Conservation (phyloP, 2,888 invertebrate species). For the Ennomos erosarius region DNA sequence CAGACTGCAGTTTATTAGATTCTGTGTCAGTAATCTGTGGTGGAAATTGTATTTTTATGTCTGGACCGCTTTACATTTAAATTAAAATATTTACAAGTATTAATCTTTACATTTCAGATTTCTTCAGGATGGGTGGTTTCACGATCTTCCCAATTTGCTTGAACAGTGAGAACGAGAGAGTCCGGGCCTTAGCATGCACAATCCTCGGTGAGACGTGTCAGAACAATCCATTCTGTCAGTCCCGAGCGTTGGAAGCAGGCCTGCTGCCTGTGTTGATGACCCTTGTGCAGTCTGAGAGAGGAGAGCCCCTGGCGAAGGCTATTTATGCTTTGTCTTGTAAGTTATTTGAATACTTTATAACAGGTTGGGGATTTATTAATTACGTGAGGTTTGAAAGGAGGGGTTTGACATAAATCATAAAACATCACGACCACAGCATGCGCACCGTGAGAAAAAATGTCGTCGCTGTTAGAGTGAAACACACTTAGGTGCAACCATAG, state of each 20-base stretch:
- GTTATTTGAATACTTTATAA: slow-evolving; percentile 62
- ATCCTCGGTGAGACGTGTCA: slow-evolving; percentile 92
- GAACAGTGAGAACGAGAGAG: slow-evolving; percentile 84
- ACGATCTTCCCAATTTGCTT: slow-evolving; percentile 89
- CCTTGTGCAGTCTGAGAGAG: slow-evolving; percentile 84
- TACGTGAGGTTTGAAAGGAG: too few species aligned
- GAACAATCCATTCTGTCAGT: slow-evolving; percentile 94
- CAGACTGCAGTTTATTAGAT: too few species aligned
- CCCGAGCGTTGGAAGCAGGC: slow-evolving; percentile 87
- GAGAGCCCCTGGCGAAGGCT: slow-evolving; percentile 87
- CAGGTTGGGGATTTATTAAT: too few species aligned
- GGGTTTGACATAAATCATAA: too few species aligned
- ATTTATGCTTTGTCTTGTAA: slow-evolving; percentile 93
- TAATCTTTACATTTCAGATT: slow-evolving; percentile 82
- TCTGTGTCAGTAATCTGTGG: too few species aligned
- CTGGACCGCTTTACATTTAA: too few species aligned
- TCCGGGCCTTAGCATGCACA: slow-evolving; percentile 88
- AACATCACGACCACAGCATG: too few species aligned
- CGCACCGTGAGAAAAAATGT: too few species aligned
- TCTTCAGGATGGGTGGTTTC: slow-evolving; percentile 94
- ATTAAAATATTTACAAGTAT: too few species aligned
- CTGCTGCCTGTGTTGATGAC: slow-evolving; percentile 87
- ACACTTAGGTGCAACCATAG: too few species aligned
- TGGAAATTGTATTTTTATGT: too few species aligned
- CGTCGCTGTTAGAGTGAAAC: too few species aligned